Evolutionary conservation across 1,140 invertebrate species (phyloP), one percentile per base, ranked within the genome.

Genomic region (Arctopsyche grandis): DNA sequence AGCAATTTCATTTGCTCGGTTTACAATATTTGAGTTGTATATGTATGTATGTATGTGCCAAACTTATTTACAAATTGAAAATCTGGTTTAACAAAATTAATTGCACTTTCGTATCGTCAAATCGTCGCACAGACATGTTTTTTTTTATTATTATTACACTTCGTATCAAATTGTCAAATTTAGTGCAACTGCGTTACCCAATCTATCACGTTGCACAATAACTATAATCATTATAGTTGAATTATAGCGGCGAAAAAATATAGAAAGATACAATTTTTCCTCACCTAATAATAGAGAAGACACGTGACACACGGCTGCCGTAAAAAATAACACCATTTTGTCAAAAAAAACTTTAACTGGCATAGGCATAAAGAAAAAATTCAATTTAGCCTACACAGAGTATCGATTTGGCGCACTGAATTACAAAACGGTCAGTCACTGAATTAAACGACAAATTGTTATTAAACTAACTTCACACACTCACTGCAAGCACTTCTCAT

Each of bases 241-340:
- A 74, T 74, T 56, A 74, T 19, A 7, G 44, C 21, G 7, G 26
- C 10, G 46, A 46, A 71, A 46, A 71, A 46, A 71, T 44, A 38
- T 12, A 69, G n/a, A 38, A 69, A 1, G 16, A 16, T 21, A 66
- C 21, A 52, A 1, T 70, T 73, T 69, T 75, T 56, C 26, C 81
- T 82, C 79, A 82, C 81, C 81, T 78, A 82, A 80, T 76, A 82
- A 69, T 19, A 82, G 48, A 21, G 81, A 70, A 10, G 81, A 82
- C 44, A 82, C 52, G 56, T 82, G 81, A 69, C 81, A 82, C 48
- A 82, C 73, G 9, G 76, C 76, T 9, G 81, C 76, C 14, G 79
- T 80, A 14, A 82, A 80, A 26, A 82, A 77, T 56, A 80, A 77
- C 60, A 82, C 78, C 81, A 82, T 82, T 82, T 82, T 79, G 52